Evolutionary conservation across 2,797 vertebrate species (phyloP).

Genomic region (Myotis findleyi): DNA sequence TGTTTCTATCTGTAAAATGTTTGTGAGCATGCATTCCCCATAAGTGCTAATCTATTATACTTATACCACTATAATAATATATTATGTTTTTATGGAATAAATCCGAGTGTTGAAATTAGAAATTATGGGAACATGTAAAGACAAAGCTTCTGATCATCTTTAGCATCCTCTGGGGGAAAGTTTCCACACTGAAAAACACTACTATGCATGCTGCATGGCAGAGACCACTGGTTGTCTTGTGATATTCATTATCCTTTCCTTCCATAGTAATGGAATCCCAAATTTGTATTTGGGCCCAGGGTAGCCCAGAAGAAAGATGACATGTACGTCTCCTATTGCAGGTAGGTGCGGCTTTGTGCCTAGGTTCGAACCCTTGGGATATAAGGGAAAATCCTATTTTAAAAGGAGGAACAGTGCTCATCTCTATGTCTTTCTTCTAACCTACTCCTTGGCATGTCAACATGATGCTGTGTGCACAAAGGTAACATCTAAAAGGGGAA

Average conservation of each 20-base stretch:
- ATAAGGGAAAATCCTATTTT: neutral
- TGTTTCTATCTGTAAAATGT: neutral
- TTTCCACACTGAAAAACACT: neutral
- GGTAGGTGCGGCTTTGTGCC: neutral
- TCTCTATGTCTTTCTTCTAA: neutral
- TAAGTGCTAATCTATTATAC: neutral
- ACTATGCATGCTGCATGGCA: neutral
- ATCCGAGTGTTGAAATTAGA: neutral
- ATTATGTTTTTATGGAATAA: neutral
- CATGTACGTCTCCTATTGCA: neutral
- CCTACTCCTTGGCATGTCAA: neutral
- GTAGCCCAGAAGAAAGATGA: neutral
- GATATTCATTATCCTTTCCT: neutral
- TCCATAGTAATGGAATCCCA: neutral
- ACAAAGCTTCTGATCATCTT: neutral
- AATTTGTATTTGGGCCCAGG: neutral
- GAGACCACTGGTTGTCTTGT: neutral
- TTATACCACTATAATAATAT: neutral
- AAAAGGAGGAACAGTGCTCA: neutral
- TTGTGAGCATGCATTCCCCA: neutral
- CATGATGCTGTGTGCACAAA: neutral
- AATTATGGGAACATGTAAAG: neutral
- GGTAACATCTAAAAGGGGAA: neutral
- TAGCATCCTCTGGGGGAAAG: neutral
- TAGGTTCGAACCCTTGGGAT: neutral